Conservation (phyloP, 2,113 vertebrate genomes). For the Oryzias javanicus region DNA sequence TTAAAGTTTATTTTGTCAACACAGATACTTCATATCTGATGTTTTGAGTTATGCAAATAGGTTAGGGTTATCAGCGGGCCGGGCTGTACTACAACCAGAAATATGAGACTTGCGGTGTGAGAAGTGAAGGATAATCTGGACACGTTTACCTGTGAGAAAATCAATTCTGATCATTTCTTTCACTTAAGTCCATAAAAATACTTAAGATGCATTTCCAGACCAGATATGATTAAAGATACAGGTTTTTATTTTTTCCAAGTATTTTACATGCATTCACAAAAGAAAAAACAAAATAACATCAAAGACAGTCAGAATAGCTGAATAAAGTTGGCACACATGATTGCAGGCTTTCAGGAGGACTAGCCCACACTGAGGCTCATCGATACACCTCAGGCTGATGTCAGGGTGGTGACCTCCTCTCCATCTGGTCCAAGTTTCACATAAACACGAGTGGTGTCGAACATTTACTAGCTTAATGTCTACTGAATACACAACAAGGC, state of each 20-base stretch:
- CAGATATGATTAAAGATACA: conserved; percentile 10
- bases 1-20: background rate
- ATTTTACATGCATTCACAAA: conserved; percentile 68
- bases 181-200: too few species aligned
- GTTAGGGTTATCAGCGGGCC: too few species aligned
- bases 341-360: conserved; percentile 14
- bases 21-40: background rate
- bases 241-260: conserved; percentile 54
- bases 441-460: conserved; percentile 30
- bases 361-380: conserved; percentile 20
- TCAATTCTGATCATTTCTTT: too few species aligned
- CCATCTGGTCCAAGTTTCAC: conserved; percentile 18
- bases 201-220: background rate
- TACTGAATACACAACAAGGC: conserved; percentile 43
- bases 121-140: too few species aligned
- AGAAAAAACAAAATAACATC: conserved; percentile 56
- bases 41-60: background rate
- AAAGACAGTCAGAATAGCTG: conserved; percentile 46
- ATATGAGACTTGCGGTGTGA: too few species aligned
- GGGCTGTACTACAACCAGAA: too few species aligned
- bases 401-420: conserved; percentile 12
- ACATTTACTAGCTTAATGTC: conserved; percentile 22
- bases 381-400: background rate
- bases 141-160: too few species aligned
- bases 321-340: conserved; percentile 14